Evolutionary conservation across 2,888 invertebrate species (phyloP).

Genomic region (Blera fallax): DNA sequence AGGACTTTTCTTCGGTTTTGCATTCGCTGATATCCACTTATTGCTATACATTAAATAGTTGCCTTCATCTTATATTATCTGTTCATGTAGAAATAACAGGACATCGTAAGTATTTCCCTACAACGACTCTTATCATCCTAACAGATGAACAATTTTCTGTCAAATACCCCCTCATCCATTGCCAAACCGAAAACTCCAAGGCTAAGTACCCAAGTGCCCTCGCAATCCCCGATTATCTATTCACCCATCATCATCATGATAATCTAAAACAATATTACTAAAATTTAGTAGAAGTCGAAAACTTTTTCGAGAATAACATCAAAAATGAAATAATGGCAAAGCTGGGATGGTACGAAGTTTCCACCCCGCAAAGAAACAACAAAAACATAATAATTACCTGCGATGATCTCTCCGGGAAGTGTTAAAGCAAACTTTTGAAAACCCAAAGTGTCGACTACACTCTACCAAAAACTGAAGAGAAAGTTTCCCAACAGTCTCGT

Average conservation of each 20-base stretch:
- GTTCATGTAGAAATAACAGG: no score
- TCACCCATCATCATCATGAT: constrained; percentile 19
- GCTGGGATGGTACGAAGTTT: neutral
- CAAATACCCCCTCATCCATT: neutral
- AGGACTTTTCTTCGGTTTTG: no score
- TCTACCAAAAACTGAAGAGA: constrained; percentile 12
- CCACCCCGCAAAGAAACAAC: neutral
- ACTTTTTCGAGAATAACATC: constrained; percentile 26
- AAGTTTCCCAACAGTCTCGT: neutral
- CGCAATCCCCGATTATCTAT: constrained; percentile 9
- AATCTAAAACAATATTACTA: constrained; percentile 41
- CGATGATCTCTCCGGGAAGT: constrained; percentile 44
- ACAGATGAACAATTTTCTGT: neutral
- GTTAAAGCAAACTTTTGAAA: constrained; percentile 39
- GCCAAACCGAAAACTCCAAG: neutral
- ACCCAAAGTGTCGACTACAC: constrained; percentile 40
- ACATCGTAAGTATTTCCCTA: no score
- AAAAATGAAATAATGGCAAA: constrained; percentile 33
- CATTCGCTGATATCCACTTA: no score
- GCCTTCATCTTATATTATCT: no score
- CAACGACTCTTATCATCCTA: neutral
- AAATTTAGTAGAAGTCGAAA: constrained; percentile 22
- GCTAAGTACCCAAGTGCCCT: neutral
- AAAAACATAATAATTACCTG: constrained; percentile 50
- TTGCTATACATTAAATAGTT: no score